Conservation (phyloP, 2,888 invertebrate genomes). For the Pristionchus japonicus region DNA sequence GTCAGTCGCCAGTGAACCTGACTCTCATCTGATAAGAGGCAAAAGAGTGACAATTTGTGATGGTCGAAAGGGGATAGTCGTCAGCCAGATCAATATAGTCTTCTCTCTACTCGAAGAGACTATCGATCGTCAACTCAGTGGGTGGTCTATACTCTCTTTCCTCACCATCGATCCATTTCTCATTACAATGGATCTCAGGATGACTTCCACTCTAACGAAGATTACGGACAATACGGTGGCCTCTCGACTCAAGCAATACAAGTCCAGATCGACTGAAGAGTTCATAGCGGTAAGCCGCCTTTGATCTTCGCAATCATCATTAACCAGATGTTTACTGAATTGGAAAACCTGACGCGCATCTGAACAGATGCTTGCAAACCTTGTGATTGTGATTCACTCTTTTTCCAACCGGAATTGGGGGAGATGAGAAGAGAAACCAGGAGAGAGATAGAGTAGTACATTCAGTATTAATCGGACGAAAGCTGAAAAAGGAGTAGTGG, state of each 20-base stretch:
- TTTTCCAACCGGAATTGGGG: not conserved
- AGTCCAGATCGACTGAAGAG: not conserved
- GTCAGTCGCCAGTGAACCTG: not conserved
- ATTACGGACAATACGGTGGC: not conserved
- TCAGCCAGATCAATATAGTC: not conserved
- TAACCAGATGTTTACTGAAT: not conserved
- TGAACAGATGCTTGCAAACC: not conserved
- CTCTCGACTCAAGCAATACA: slow-evolving; percentile 31
- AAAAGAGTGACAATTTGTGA: not conserved
- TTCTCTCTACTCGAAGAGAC: not conserved
- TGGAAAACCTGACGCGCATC: no score
- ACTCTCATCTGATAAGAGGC: not conserved
- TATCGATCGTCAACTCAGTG: not conserved
- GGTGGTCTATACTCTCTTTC: not conserved
- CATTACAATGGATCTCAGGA: not conserved
- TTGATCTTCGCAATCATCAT: not conserved
- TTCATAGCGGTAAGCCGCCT: not conserved
- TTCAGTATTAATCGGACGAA: not conserved
- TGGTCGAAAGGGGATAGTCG: not conserved
- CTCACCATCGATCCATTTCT: not conserved
- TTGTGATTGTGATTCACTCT: not conserved
- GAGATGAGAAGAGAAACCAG: not conserved
- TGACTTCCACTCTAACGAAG: not conserved
- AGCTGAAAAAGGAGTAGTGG: not conserved
- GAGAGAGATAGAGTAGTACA: not conserved